Conservation (phyloP, 2,888 invertebrate species). For the Melanostoma scalare region DNA sequence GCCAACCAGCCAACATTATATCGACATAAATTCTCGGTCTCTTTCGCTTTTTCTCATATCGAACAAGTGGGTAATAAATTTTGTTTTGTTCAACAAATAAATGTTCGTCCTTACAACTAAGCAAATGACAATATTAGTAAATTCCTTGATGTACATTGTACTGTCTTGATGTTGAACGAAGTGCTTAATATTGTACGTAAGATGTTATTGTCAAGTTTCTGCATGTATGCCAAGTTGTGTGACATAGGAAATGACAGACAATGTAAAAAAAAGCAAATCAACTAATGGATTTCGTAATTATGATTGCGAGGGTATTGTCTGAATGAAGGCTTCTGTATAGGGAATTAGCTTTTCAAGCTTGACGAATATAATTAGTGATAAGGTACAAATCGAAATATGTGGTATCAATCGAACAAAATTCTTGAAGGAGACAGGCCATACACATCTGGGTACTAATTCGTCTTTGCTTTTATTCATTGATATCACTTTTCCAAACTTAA, state of each 20-base stretch:
- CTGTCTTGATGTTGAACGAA: constrained; percentile 33
- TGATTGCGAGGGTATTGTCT: constrained; percentile 12
- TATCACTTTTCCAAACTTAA: too few relatives aligned
- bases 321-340: constrained; percentile 2
- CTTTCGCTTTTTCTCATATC: background rate
- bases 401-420: too few relatives aligned
- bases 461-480: too few relatives aligned
- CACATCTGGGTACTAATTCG: too few relatives aligned
- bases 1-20: constrained; percentile 45
- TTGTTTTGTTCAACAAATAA: constrained; percentile 39
- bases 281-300: constrained; percentile 46
- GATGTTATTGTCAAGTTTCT: constrained; percentile 27
- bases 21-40: constrained; percentile 48
- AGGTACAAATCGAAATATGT: too few relatives aligned
- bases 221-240: constrained; percentile 24
- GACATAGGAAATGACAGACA: background rate
- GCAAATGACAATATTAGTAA: constrained; percentile 64
- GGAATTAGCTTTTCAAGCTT: too few relatives aligned
- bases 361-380: too few relatives aligned
- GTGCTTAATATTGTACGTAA: constrained; percentile 34
- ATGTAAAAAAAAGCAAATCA: constrained; percentile 1
- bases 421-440: too few relatives aligned
- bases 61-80: constrained; percentile 59
- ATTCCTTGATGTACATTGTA: constrained; percentile 57
- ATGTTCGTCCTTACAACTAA: constrained; percentile 43